Evolutionary conservation across 1,140 invertebrate genomes (phyloP).

Genomic region (Apis cerana): DNA sequence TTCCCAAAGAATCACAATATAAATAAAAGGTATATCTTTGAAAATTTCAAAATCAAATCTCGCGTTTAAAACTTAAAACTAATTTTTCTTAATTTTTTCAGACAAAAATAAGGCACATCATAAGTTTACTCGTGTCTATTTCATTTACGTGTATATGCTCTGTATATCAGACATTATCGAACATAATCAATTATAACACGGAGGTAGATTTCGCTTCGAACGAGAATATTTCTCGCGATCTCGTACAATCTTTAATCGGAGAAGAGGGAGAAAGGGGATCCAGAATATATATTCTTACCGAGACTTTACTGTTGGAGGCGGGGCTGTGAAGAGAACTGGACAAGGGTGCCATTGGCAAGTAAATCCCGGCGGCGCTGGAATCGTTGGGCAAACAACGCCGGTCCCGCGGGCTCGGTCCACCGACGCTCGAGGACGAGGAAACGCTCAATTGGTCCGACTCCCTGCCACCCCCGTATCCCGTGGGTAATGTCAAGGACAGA

Average conservation of each 20-base stretch:
- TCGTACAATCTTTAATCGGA: constrained; percentile 6
- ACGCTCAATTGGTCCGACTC: constrained; percentile 82
- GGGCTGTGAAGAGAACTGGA: constrained; percentile 78
- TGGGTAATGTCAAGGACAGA: constrained; percentile 78
- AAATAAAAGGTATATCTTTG: not conserved
- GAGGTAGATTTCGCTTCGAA: constrained; percentile 9
- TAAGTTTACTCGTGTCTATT: too few relatives aligned
- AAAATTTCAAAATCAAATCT: too few relatives aligned
- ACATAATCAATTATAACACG: not conserved
- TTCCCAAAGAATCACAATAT: not conserved
- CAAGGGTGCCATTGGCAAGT: constrained; percentile 82
- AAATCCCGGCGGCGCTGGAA: constrained; percentile 77
- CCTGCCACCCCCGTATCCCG: constrained; percentile 73
- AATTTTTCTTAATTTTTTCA: too few relatives aligned
- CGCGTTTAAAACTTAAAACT: too few relatives aligned
- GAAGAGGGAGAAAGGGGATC: not conserved
- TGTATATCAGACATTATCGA: too few relatives aligned
- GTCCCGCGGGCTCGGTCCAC: constrained; percentile 80
- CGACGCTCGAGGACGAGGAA: constrained; percentile 81
- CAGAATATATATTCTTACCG: constrained; percentile 73
- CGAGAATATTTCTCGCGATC: not conserved
- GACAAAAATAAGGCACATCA: too few relatives aligned
- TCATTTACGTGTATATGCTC: not conserved
- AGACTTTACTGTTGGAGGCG: constrained; percentile 81
- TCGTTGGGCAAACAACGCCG: constrained; percentile 78